Conservation (phyloP, 1,140 invertebrate genomes). For the Cotesia glomerata region DNA sequence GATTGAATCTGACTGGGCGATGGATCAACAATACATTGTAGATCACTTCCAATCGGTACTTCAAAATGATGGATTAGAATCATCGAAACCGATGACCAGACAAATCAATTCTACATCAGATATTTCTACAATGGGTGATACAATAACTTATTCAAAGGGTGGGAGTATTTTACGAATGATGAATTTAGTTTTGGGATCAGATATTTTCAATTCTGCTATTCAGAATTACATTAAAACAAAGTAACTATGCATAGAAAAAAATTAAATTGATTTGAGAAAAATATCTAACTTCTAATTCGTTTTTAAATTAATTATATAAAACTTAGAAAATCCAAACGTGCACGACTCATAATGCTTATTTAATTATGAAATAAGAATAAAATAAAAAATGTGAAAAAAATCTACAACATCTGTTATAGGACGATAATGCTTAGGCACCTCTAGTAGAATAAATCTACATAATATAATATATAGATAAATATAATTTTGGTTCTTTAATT, state of each 20-base stretch:
- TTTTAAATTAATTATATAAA: no score
- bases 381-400: no score
- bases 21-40: conserved; percentile 63
- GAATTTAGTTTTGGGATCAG: conserved; percentile 71
- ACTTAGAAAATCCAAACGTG: no score
- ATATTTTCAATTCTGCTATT: conserved; percentile 70
- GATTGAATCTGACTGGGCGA: conserved; percentile 62
- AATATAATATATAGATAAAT: no score
- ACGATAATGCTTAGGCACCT: no score
- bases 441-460: no score
- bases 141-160: conserved; percentile 76
- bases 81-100: conserved; percentile 47
- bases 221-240: conserved; percentile 63
- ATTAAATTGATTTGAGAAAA: no score
- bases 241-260: conserved; percentile 44
- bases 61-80: conserved; percentile 39
- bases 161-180: conserved; percentile 79
- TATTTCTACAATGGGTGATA: conserved; percentile 71
- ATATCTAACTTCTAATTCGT: no score
- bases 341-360: no score
- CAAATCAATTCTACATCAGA: conserved; percentile 56
- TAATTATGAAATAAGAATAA: no score
- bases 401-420: no score
- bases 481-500: no score
- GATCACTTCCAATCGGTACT: conserved; percentile 45